Evolutionary conservation across 1,140 invertebrate species (phyloP), one percentile per base, ranked within the genome.

Genomic region (Heliconius hermathena): DNA sequence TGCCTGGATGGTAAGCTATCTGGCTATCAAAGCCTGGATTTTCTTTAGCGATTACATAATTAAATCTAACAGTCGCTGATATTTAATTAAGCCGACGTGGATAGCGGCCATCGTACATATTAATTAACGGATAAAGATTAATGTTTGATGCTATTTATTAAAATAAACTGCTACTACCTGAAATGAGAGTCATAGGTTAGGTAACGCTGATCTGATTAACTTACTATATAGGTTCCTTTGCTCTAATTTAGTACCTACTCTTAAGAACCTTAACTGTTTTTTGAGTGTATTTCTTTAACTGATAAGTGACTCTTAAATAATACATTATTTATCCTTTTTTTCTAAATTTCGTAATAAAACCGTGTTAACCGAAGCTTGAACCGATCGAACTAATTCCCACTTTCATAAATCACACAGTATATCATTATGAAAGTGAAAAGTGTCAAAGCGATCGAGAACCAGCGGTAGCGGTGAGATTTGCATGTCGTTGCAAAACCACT

Each of bases 391-490:
- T 9, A 46, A 76, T 76, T 41, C 22, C 38, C 26, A 78, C 81
- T 82, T 82, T 82, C 81, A 74, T 82, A 81, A 79, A 52, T 76
- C 60, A 77, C 82, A 84, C 80, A 78, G 78, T 41, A 54, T 81
- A 72, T 78, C 72, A 41, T 76, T 80, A 80, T 73, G 83, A 76
- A 74, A 78, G 76, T 73, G 76, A 78, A 78, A 78, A 54, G n/a
- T 52, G 49, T 20, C 49, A 80, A 75, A 66, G 8, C 8, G 54
- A 80, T 79, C 83, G 85, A 84, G 81, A 82, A 76, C 80, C 73
- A 57, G 66, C 81, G 66, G 82, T 86, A 86, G 83, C 78, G 85
- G 76, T 77, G 77, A 38, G 26, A 84, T 83, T 85, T 80, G 82
- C 82, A 83, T 84, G 73, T 81, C 71, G 78, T 82, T 82, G 78